A percentile compares a stretch with the other conserved stretches of the same genome.
These are phyloP conservation scores for Ptychobarbus kaznakovi DNA, from an alignment of 2,797 vertebrate species.

Conservation along the genomic window DNA sequence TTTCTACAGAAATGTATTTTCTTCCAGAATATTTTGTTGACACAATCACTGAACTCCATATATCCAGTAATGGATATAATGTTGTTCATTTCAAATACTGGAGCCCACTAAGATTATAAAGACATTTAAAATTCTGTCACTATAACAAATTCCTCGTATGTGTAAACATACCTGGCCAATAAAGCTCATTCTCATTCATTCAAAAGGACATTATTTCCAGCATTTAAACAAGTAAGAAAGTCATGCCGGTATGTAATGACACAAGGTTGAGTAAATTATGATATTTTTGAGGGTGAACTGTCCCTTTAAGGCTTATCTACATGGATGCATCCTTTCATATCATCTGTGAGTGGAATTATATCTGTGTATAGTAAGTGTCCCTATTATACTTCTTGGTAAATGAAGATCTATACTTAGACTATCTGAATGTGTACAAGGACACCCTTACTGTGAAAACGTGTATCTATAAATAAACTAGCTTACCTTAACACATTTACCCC, in stretches of 20 bases:
- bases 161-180: too few relatives aligned
- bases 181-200: not conserved
- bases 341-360: not conserved
- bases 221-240: not conserved
- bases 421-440: not conserved
- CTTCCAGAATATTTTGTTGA: not conserved
- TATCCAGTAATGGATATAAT: not conserved
- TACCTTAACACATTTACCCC: not conserved
- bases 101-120: not conserved
- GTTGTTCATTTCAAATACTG: not conserved
- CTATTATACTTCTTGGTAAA: not conserved
- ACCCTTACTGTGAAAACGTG: not conserved
- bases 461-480: not conserved
- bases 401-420: not conserved
- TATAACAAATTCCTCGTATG: too few relatives aligned
- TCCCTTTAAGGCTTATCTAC: not conserved
- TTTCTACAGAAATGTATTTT: not conserved
- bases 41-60: not conserved
- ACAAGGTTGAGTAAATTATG: not conserved
- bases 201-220: not conserved
- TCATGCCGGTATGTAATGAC: not conserved
- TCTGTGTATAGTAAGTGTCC: not conserved
- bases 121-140: not conserved
- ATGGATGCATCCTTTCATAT: not conserved
- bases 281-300: not conserved